phyloP scores from a whole-genome alignment of 2,113 vertebrate genomes.

The Lepus europaeus region DNA sequence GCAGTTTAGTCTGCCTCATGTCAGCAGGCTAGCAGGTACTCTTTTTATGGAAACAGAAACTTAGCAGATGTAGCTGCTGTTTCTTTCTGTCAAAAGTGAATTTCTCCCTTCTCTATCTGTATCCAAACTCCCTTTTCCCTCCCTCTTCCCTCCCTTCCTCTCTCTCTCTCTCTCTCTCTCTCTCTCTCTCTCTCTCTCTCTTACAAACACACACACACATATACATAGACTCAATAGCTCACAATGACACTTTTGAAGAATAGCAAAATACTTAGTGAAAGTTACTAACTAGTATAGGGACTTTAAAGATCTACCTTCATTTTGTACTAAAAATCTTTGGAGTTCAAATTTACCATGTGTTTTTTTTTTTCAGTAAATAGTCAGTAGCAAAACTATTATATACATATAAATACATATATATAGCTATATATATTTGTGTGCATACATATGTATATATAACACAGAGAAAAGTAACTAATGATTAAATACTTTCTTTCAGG shows the following conservation, averaged over 20 bases:
- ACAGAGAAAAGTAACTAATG: neutral
- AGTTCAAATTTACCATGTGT: neutral
- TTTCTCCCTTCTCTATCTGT: conserved; percentile 59
- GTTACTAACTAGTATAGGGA: neutral
- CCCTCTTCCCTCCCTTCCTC: neutral
- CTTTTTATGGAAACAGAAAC: conserved; percentile 81
- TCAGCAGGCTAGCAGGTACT: conserved; percentile 79
- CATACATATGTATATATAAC: neutral
- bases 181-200: neutral
- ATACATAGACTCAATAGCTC: neutral
- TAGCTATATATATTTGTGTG: neutral
- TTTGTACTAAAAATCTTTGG: conserved; percentile 5
- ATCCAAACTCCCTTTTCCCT: neutral
- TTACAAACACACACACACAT: neutral
- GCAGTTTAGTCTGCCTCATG: conserved; percentile 53
- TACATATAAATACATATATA: neutral
- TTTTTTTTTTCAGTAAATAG: neutral
- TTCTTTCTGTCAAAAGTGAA: conserved; percentile 73
- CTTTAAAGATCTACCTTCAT: neutral
- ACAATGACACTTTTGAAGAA: conserved; percentile 7
- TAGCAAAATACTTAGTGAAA: neutral
- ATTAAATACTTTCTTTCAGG: neutral
- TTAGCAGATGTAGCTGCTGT: conserved; percentile 77
- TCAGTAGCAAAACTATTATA: neutral
- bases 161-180: neutral